A percentile compares a stretch with the other conserved stretches of the same genome.
Evolutionary conservation across 2,888 invertebrate genomes (phyloP).

Genomic region (Drosophila paracracens): DNA sequence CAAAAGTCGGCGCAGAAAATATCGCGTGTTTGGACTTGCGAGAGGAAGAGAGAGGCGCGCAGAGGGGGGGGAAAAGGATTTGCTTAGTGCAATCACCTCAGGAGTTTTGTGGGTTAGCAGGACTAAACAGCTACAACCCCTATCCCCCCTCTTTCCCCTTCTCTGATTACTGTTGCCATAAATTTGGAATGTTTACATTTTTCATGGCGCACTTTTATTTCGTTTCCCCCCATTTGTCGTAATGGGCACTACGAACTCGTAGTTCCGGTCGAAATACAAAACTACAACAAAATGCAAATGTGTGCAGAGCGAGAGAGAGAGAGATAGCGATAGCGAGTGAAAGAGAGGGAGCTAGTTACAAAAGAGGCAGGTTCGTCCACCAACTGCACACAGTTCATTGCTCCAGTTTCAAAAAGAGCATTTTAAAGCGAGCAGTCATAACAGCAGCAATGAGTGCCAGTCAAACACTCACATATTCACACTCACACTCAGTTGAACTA

Average conservation of each 20-base stretch:
- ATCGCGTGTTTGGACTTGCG: slow-evolving; percentile 60
- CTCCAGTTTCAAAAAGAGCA: slow-evolving; percentile 53
- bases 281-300: slow-evolving; percentile 54
- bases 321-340: not conserved
- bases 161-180: slow-evolving; percentile 30
- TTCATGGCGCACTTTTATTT: slow-evolving; percentile 22
- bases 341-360: not conserved
- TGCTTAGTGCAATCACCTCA: slow-evolving; percentile 70
- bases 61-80: not conserved
- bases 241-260: slow-evolving; percentile 79
- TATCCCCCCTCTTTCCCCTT: fast-evolving
- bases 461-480: not conserved
- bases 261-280: slow-evolving; percentile 67
- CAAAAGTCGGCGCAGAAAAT: slow-evolving; percentile 16
- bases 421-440: slow-evolving; percentile 38
- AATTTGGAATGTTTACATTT: slow-evolving; percentile 77
- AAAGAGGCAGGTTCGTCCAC: slow-evolving; percentile 7
- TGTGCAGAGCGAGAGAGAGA: not conserved
- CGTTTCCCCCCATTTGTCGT: slow-evolving; percentile 32
- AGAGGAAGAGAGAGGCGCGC: too few relatives aligned
- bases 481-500: not conserved
- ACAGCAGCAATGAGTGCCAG: slow-evolving; percentile 16
- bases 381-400: slow-evolving; percentile 61
- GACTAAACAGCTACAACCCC: slow-evolving; percentile 6
- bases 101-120: slow-evolving; percentile 65